Conservation (phyloP, 1,140 invertebrate genomes). For the Dolichoris vasculosae region DNA sequence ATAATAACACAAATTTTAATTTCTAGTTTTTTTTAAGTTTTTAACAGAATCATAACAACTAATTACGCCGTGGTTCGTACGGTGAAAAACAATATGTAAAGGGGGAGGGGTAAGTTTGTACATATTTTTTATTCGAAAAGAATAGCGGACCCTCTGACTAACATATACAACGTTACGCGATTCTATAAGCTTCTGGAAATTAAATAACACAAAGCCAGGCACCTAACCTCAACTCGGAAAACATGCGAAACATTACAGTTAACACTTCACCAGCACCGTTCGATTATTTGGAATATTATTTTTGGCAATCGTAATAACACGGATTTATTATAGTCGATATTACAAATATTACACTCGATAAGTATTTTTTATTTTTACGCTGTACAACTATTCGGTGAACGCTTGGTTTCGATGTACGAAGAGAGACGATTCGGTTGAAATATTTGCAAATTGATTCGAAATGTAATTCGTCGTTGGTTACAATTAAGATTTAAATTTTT, state of each 20-base stretch:
- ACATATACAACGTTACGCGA: not conserved
- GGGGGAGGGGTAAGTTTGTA: not conserved
- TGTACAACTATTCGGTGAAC: not conserved
- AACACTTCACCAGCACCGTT: not conserved
- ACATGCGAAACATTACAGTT: not conserved
- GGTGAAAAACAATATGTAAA: not conserved
- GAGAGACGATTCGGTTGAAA: not conserved
- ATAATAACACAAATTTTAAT: not conserved
- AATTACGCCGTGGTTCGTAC: not conserved
- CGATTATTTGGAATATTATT: not conserved
- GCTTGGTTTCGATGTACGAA: not conserved
- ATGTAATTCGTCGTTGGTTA: not conserved
- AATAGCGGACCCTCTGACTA: not conserved
- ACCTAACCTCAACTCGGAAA: conserved; percentile 30
- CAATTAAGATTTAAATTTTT: not conserved
- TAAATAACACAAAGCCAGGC: conserved; percentile 2
- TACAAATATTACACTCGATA: too few relatives aligned
- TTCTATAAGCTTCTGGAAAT: conserved; percentile 33
- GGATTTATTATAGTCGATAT: not conserved
- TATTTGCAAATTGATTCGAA: not conserved
- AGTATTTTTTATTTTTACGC: not conserved
- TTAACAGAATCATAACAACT: not conserved
- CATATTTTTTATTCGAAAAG: not conserved
- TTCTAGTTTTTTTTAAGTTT: not conserved
- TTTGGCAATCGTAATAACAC: not conserved